A percentile compares a stretch with the other conserved stretches of the same genome.
These are phyloP conservation scores for Puntigrus tetrazona DNA, from an alignment of 2,113 vertebrate species.

Conservation along the genomic window DNA sequence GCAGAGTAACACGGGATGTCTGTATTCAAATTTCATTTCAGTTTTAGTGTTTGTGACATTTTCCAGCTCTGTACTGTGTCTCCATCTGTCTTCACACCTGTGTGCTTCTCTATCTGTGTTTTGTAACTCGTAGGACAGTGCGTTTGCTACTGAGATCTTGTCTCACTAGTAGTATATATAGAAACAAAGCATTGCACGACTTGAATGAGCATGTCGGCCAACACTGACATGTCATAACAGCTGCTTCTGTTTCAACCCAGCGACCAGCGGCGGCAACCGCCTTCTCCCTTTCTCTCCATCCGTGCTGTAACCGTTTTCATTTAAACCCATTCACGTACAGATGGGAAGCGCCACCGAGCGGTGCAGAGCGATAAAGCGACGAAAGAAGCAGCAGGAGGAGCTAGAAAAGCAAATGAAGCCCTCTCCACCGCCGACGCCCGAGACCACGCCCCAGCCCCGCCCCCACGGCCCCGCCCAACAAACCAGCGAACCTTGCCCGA, in stretches of 20 bases:
- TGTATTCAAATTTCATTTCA: conserved; percentile 35
- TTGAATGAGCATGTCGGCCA: conserved; percentile 64
- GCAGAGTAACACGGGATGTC: conserved; percentile 46
- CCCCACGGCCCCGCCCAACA: conserved; percentile 68
- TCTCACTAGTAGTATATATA: conserved; percentile 90
- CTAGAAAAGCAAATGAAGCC: conserved; percentile 82
- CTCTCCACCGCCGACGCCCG: conserved; percentile 77
- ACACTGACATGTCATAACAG: conserved; percentile 47
- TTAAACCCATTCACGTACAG: conserved; percentile 48
- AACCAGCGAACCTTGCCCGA: conserved; percentile 86
- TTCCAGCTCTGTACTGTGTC: conserved; percentile 61
- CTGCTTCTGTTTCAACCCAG: conserved; percentile 50
- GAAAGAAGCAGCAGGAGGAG: conserved; percentile 77
- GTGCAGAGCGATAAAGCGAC: conserved; percentile 83
- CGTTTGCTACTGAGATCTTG: conserved; percentile 84
- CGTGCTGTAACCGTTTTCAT: too few relatives aligned
- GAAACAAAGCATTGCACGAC: conserved; percentile 61
- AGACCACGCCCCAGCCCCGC: conserved; percentile 73
- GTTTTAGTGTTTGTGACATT: conserved; percentile 36
- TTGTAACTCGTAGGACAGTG: conserved; percentile 79
- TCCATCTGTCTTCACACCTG: conserved; percentile 62
- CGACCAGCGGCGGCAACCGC: too few relatives aligned
- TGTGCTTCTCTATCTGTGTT: conserved; percentile 66
- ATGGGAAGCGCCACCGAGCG: conserved; percentile 65
- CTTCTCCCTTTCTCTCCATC: conserved; percentile 34